These are phyloP conservation scores for Eugnorisma glareosa DNA, from an alignment of 2,888 invertebrate genomes.

Conservation along the genomic window DNA sequence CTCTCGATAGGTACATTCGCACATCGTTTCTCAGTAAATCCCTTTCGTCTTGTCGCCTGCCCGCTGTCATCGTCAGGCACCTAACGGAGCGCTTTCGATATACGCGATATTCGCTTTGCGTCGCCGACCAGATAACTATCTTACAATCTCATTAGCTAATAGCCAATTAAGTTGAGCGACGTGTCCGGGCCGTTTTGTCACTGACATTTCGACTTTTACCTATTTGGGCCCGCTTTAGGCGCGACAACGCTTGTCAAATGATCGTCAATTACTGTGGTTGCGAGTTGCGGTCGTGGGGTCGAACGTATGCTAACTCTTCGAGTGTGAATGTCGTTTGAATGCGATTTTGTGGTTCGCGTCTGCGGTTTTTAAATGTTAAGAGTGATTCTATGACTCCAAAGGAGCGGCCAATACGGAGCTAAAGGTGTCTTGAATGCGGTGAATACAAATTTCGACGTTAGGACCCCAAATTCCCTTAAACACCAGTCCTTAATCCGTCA, in stretches of 20 bases:
- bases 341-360: slow-evolving; percentile 41
- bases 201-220: slow-evolving; percentile 61
- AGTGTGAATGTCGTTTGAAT: slow-evolving; percentile 68
- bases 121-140: slow-evolving; percentile 81
- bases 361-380: slow-evolving; percentile 23
- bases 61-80: slow-evolving; percentile 75
- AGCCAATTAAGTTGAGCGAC: slow-evolving; percentile 88
- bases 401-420: background rate
- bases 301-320: slow-evolving; percentile 49
- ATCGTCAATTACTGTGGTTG: slow-evolving; percentile 64
- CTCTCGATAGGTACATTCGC: slow-evolving; percentile 58
- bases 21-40: slow-evolving; percentile 63
- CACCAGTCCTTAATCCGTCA: rapidly evolving
- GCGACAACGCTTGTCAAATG: slow-evolving; percentile 65
- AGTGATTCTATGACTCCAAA: slow-evolving; percentile 6
- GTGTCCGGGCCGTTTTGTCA: slow-evolving; percentile 83
- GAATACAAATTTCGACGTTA: background rate
- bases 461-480: background rate
- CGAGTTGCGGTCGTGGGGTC: slow-evolving; percentile 43
- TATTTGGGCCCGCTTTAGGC: slow-evolving; percentile 68
- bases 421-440: background rate
- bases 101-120: slow-evolving; percentile 77
- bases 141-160: slow-evolving; percentile 76
- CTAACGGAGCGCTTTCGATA: slow-evolving; percentile 76
- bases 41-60: slow-evolving; percentile 64